Conservation (phyloP, 64 coral and sea anemone species). For the Stylophora pistillata region DNA sequence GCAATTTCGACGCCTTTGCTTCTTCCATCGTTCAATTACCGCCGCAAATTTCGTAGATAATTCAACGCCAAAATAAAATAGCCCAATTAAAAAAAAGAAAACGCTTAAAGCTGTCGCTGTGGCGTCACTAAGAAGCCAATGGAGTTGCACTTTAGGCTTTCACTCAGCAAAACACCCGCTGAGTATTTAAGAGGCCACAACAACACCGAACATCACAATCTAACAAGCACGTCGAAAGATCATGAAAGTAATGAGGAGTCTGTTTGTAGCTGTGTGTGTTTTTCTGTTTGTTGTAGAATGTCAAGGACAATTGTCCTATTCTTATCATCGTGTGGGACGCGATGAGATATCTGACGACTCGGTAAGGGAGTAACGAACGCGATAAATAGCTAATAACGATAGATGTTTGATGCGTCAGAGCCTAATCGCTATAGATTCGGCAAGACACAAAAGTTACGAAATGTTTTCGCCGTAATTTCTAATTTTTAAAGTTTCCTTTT, state of each 20-base stretch:
- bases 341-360: neutral
- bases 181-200: constrained; percentile 10
- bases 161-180: neutral
- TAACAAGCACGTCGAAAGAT: neutral
- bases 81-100: neutral
- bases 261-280: neutral
- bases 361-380: neutral
- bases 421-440: neutral
- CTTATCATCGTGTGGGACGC: neutral
- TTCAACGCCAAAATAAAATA: neutral
- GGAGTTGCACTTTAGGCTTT: neutral
- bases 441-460: neutral
- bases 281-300: constrained; percentile 9
- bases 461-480: too few relatives aligned
- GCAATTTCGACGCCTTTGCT: neutral
- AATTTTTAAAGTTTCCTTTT: too few relatives aligned
- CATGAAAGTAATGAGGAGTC: constrained; percentile 10
- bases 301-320: constrained; percentile 9
- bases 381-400: neutral
- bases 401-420: neutral
- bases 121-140: constrained; percentile 1
- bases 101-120: neutral
- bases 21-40: neutral
- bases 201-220: neutral
- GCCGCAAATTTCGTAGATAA: neutral